Evolutionary conservation across 2,888 invertebrate species (phyloP).

Genomic region (Plutella xylostella): DNA sequence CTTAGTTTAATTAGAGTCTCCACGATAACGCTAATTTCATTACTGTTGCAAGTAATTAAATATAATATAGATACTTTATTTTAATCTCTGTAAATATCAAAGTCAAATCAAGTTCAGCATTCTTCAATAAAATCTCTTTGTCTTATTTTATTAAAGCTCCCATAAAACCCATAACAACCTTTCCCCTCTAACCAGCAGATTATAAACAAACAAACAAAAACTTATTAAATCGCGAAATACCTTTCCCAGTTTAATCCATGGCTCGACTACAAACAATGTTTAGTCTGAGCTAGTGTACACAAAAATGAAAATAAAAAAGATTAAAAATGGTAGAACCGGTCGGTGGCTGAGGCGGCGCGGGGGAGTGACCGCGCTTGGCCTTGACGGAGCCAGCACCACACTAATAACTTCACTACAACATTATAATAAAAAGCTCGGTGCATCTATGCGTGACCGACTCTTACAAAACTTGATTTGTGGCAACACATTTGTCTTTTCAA

Average conservation of each 20-base stretch:
- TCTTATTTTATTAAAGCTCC: no score
- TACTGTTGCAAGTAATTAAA: no score
- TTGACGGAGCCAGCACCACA: slow-evolving; percentile 55
- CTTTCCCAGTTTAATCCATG: slow-evolving; percentile 34
- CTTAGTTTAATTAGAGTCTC: no score
- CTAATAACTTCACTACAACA: slow-evolving; percentile 60
- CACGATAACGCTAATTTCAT: no score
- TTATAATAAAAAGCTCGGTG: slow-evolving; percentile 53
- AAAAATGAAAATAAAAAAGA: slow-evolving; percentile 69
- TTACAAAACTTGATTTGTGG: slow-evolving; percentile 51
- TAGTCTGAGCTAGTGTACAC: slow-evolving; percentile 67
- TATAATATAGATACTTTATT: no score
- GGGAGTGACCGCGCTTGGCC: slow-evolving; percentile 69
- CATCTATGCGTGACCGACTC: slow-evolving; percentile 48
- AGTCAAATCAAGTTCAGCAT: no score
- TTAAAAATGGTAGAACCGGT: slow-evolving; percentile 69
- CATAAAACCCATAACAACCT: no score
- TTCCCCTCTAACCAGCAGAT: no score
- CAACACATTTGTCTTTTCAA: slow-evolving; percentile 38
- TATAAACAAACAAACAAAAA: no score
- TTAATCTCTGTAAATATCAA: no score
- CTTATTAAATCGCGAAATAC: slow-evolving; percentile 1
- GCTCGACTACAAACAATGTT: slow-evolving; percentile 62
- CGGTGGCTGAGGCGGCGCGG: slow-evolving; percentile 60
- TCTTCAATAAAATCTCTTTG: no score